Conservation (phyloP, 35 echinoderm and acorn worm genomes). For the Heliocidaris tuberculata region DNA sequence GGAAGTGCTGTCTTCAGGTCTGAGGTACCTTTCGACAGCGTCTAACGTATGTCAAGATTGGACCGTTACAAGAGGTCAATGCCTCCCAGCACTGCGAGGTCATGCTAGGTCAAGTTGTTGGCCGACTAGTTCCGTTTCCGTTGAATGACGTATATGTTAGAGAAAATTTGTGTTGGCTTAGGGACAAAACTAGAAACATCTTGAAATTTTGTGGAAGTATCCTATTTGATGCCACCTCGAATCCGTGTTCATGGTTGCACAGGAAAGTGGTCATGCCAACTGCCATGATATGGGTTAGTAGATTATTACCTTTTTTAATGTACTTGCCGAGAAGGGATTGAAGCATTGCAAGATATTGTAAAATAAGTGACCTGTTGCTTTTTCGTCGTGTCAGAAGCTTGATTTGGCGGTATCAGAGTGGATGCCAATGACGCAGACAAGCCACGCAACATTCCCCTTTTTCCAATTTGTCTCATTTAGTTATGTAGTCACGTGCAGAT, state of each 20-base stretch:
- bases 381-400: too few species aligned
- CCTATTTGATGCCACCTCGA: not conserved
- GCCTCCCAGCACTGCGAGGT: not conserved
- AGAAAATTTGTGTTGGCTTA: not conserved
- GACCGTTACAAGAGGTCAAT: slow-evolving; percentile 8
- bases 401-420: not conserved
- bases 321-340: not conserved
- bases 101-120: slow-evolving; percentile 1
- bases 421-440: too few species aligned
- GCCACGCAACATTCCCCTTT: not conserved
- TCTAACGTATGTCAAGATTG: not conserved
- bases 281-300: not conserved
- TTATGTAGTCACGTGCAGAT: not conserved
- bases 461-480: not conserved
- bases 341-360: not conserved
- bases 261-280: not conserved
- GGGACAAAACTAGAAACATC: not conserved
- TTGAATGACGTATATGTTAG: slow-evolving; percentile 17
- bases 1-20: not conserved
- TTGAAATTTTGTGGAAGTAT: not conserved
- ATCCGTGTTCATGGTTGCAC: not conserved
- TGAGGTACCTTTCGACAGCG: not conserved
- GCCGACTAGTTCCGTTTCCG: slow-evolving; percentile 7
- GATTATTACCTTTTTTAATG: not conserved
- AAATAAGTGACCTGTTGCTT: too few species aligned